Evolutionary conservation across 2,797 vertebrate species (phyloP), one percentile per base, ranked within the genome.

Genomic region (Bradypus variegatus): DNA sequence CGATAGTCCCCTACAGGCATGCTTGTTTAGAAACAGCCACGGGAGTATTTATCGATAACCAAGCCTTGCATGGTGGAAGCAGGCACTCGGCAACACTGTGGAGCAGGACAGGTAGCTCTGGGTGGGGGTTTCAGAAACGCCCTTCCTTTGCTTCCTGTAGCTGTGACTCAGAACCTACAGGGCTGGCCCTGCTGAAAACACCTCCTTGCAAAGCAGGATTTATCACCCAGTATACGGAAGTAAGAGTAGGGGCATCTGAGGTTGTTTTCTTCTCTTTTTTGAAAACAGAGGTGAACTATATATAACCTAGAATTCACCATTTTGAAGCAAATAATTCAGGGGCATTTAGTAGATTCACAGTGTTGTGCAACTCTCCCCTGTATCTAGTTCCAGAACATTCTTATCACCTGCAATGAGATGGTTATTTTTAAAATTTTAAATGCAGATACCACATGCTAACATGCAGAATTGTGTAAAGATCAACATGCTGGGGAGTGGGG

Each of bases 281-380:
- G 8, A 25, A 38, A 62, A 31, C 41, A 31, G 33, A 67, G 23
- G 14, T 69, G 33, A 36, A 27, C 7, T 84, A 53, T n/a, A 38
- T 48, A 16, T 15, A n/a, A 6, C 2, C 6, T n/a, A 33, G 31
- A 33, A 16, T 4, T 8, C 31, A 11, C 10, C 13, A 0, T 7
- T 4, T 65, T 6, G 9, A 8, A 10, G 45, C 2, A 14, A 4
- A 2, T 2, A 6, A 12, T 8, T 12, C 58, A 2, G 36, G 1
- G 72, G 41, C 15, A 0, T 36, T 8, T 0, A 5, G 4, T 6
- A 1, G n/a, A 1, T 6, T 31, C 25, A 1, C 9, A 0, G 3
- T 0, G 2, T 8, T 1, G 9, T 6, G 3, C 0, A 13, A 27
- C 15, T 14, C 1, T 8, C 0, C 1, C 23, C 23, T 36, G 0